A percentile compares a stretch with the other conserved stretches of the same genome.
Conservation (phyloP, 1,140 invertebrate species). For the Caerostris extrusa region DNA sequence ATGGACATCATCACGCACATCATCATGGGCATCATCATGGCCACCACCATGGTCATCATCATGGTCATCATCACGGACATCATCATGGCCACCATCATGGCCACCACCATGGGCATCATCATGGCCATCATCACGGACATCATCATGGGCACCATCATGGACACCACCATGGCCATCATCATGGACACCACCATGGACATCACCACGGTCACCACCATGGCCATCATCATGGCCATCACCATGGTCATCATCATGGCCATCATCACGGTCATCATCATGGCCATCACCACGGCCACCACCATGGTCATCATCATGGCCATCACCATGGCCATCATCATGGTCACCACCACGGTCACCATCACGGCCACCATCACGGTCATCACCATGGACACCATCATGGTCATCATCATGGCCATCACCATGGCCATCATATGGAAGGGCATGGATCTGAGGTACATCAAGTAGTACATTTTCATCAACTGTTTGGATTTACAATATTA, state of each 20-base stretch:
- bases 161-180: neutral
- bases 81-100: constrained; percentile 32
- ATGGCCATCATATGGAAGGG: constrained; percentile 28
- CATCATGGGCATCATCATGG: constrained; percentile 19
- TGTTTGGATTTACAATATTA: constrained; percentile 59
- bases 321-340: neutral
- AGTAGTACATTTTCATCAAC: constrained; percentile 48
- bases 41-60: neutral
- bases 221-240: constrained; percentile 9
- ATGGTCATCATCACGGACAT: neutral
- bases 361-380: neutral
- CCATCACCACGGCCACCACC: neutral
- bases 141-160: constrained; percentile 3
- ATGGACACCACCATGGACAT: neutral
- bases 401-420: neutral
- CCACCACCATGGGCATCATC: constrained; percentile 24
- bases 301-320: neutral
- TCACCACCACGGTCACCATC: neutral
- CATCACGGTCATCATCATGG: neutral
- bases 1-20: constrained; percentile 54
- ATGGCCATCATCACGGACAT: constrained; percentile 21
- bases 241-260: neutral
- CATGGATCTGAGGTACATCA: constrained; percentile 22
- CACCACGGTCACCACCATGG: neutral
- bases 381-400: neutral